Evolutionary conservation across 2,113 vertebrate genomes (phyloP).

Genomic region (Nycticebus coucang): DNA sequence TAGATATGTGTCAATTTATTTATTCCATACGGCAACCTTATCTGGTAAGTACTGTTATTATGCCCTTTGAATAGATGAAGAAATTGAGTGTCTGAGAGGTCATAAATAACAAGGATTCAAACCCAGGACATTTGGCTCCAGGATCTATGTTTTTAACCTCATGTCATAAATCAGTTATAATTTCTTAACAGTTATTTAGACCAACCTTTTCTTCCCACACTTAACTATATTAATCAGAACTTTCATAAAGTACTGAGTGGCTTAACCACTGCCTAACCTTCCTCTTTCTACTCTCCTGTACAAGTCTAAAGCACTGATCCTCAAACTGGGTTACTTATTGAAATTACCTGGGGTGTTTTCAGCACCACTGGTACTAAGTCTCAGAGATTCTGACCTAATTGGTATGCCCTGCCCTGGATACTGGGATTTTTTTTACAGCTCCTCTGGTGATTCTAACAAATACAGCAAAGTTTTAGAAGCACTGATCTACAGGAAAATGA

Average conservation of each 20-base stretch:
- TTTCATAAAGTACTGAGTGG: neutral
- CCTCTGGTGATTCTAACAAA: neutral
- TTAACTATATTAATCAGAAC: neutral
- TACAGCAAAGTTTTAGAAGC: conserved; percentile 9
- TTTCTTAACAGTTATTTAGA: neutral
- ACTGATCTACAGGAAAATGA: conserved; percentile 15
- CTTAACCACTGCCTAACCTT: neutral
- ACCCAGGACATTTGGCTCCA: neutral
- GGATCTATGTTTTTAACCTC: neutral
- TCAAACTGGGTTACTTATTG: neutral
- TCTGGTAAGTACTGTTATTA: neutral
- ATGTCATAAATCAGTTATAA: neutral
- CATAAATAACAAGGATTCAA: conserved; percentile 27
- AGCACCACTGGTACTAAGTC: neutral
- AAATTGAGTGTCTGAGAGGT: neutral
- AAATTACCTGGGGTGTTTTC: neutral
- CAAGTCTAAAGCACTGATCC: neutral
- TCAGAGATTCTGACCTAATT: conserved; percentile 28
- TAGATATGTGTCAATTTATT: neutral
- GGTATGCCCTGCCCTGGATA: neutral
- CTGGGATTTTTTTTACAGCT: neutral
- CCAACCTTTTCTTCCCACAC: neutral
- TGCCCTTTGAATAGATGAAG: neutral
- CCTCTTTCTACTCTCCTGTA: neutral
- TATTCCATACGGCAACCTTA: neutral